phyloP scores from a whole-genome alignment of 2,888 invertebrate genomes.

The Trissolcus japonicus region DNA sequence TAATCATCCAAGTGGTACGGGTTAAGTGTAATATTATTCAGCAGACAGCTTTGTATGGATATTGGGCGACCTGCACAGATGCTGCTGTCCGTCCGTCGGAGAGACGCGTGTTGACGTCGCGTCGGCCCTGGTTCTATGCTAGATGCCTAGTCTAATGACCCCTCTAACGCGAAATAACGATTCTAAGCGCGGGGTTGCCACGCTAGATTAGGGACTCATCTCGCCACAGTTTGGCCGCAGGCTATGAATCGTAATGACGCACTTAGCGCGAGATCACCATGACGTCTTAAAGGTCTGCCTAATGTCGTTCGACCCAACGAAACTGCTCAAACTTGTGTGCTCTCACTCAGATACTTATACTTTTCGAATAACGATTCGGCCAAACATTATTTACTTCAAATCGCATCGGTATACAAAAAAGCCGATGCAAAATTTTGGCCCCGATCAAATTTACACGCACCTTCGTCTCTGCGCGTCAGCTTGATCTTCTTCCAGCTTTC shows the following conservation, averaged over 20 bases:
- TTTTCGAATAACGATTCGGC: background rate
- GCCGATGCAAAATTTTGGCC: background rate
- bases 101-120: slow-evolving; percentile 60
- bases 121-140: slow-evolving; percentile 63
- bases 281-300: slow-evolving; percentile 54
- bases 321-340: slow-evolving; percentile 1
- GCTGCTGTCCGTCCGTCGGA: slow-evolving; percentile 70
- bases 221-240: slow-evolving; percentile 59
- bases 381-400: background rate
- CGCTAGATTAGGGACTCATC: slow-evolving; percentile 61
- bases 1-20: slow-evolving; percentile 74
- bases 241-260: slow-evolving; percentile 71
- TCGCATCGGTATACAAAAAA: too few relatives aligned
- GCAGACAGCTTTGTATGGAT: slow-evolving; percentile 76
- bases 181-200: slow-evolving; percentile 59
- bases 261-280: slow-evolving; percentile 61
- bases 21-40: slow-evolving; percentile 76
- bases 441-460: background rate
- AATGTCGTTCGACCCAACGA: slow-evolving; percentile 21
- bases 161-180: slow-evolving; percentile 64
- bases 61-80: slow-evolving; percentile 73
- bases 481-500: background rate
- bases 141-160: slow-evolving; percentile 69
- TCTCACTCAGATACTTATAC: background rate
- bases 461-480: background rate